Percentiles rank a stretch among this genome's conserved stretches.
Conservation (phyloP, 1,140 invertebrate genomes). For the Myzus persicae region DNA sequence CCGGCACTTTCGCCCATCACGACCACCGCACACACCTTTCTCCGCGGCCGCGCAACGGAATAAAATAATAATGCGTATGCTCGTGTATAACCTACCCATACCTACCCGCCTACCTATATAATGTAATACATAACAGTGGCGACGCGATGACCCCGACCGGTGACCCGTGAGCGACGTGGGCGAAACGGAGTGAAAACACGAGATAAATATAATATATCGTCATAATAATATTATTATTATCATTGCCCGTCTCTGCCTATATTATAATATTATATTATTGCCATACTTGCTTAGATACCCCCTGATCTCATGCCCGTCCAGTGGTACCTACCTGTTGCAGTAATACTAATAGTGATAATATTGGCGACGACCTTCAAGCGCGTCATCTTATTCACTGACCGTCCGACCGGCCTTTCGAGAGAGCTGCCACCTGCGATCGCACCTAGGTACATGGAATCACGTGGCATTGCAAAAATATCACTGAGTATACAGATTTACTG, state of each 20-base stretch:
- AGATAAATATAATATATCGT: background rate
- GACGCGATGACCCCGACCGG: conserved; percentile 11
- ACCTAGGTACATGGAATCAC: too few relatives aligned
- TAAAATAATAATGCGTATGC: background rate
- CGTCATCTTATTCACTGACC: too few relatives aligned
- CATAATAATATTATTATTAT: too few relatives aligned
- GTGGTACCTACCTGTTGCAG: background rate
- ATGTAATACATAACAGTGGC: background rate
- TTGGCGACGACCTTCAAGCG: too few relatives aligned
- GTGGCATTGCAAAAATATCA: background rate
- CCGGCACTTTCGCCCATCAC: conserved; percentile 41
- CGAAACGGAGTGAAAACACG: background rate
- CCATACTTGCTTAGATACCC: too few relatives aligned
- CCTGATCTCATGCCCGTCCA: too few relatives aligned
- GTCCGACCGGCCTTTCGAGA: too few relatives aligned
- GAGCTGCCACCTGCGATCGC: too few relatives aligned
- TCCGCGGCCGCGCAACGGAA: conserved; percentile 14
- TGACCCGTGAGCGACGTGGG: background rate
- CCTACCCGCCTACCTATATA: too few relatives aligned
- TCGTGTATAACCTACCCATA: too few relatives aligned
- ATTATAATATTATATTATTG: too few relatives aligned
- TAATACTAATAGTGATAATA: background rate
- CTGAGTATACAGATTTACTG: background rate
- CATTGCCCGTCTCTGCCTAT: too few relatives aligned
- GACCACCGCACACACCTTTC: conserved; percentile 31